Base-by-base conservation (phyloP, 2,113 vertebrate genomes). In the Chauna torquata region DNA sequence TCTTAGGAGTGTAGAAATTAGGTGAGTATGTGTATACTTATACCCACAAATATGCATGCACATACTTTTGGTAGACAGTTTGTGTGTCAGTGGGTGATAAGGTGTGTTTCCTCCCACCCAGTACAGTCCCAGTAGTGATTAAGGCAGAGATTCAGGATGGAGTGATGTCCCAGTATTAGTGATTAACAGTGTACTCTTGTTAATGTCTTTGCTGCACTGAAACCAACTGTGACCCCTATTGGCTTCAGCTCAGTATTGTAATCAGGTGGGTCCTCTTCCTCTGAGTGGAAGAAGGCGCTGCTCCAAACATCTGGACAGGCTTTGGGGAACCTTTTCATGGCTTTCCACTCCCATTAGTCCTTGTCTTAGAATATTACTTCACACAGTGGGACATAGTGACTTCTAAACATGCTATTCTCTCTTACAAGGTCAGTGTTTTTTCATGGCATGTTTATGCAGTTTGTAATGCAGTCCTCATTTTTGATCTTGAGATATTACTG, bases 361-460 rank as follows among this genome's bases (percentile, higher is more conserved):
- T 82, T 90, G 62, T 34, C 13, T 65, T 47, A 30, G 6, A 57
- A 79, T 57, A 50, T 82, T 50, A 8, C 62, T 93, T 90, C 52
- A 86, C 76, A 42, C 44, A 44, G 34, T 30, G 62, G 61, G 42
- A 55, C 36, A 10, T 2, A 9, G n/a, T 65, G 40, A 65, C 66
- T 82, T 94, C 14, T 69, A 40, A 92, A 40, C 1, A 1, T 34
- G 20, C 11, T 61, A 14, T 74, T 81, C 40, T 69, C 11, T 74
- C 16, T 65, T 76, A n/a, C 23, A 87, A 91, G 57, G 47, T 92
- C 89, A 12, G 3, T 89, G 61, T 57, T 68, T 92, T 96, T 76
- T 76, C 79, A 32, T 25, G 89, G 28, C 7, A 0, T 5, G 4
- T 82, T 85, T 71, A 71, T 82, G 40, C 47, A 71, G 47, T 75